These are phyloP conservation scores for Muraenolepis orangiensis DNA, from an alignment of 2,797 vertebrate species.

Conservation along the genomic window DNA sequence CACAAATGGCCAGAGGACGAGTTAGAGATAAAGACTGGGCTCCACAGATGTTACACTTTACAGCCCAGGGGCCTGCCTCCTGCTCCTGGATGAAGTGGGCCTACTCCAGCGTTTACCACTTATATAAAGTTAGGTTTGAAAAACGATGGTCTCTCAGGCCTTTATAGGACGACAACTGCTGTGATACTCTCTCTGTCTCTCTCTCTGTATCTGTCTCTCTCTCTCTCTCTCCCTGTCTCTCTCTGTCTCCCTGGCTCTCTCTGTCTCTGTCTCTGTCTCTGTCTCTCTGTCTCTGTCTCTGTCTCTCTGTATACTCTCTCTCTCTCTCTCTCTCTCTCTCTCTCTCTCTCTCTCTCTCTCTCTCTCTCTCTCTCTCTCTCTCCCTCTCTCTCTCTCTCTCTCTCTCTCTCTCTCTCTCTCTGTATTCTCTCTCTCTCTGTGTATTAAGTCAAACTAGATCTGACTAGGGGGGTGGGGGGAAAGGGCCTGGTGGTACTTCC, in stretches of 20 bases:
- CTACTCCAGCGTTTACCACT: background rate
- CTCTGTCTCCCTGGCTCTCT: too few relatives aligned
- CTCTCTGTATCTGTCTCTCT: background rate
- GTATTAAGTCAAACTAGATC: background rate
- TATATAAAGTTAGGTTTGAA: background rate
- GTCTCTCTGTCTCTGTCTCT: background rate
- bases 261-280: too few relatives aligned
- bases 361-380: background rate
- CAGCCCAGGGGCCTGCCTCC: background rate
- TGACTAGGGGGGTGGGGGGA: constrained; percentile 5
- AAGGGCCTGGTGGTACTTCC: constrained; percentile 41
- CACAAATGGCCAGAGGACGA: background rate
- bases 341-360: background rate
- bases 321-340: background rate
- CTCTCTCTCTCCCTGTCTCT: background rate
- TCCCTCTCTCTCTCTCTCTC: too few relatives aligned
- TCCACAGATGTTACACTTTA: background rate
- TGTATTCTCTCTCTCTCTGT: background rate
- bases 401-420: background rate
- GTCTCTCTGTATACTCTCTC: background rate
- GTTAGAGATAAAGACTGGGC: background rate
- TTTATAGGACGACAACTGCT: background rate
- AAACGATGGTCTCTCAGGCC: background rate
- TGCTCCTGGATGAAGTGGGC: background rate
- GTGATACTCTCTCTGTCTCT: background rate